These are phyloP conservation scores for Sarcoramphus papa DNA, from an alignment of 2,797 vertebrate genomes.

Conservation along the genomic window DNA sequence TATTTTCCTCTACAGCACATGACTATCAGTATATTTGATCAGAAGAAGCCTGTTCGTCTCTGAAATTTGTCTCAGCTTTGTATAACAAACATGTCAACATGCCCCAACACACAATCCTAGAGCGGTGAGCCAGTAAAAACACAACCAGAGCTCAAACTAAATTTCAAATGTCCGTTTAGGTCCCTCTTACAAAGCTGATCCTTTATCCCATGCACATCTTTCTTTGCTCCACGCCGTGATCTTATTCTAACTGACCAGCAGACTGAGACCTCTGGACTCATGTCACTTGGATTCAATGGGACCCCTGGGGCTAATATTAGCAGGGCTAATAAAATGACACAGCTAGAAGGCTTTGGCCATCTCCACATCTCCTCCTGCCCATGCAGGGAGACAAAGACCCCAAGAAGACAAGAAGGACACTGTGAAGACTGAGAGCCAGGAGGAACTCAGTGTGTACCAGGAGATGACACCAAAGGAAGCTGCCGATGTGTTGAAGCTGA, in stretches of 20 bases:
- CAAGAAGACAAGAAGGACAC: background rate
- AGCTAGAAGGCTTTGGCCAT: background rate
- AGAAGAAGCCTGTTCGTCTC: background rate
- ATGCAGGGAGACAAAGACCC: background rate
- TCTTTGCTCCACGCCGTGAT: fast-evolving
- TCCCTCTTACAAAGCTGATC: background rate
- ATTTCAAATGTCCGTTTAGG: fast-evolving
- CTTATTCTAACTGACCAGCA: too few species aligned
- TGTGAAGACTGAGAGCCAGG: background rate
- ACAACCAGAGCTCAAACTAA: background rate
- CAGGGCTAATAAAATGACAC: background rate
- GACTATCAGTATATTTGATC: background rate
- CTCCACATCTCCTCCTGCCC: background rate
- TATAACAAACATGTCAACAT: background rate
- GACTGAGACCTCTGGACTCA: background rate
- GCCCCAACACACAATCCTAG: background rate
- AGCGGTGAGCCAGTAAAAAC: background rate
- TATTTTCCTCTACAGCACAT: background rate
- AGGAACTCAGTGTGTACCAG: background rate
- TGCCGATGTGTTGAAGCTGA: background rate
- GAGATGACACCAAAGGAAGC: conserved; percentile 43
- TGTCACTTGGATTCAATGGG: fast-evolving
- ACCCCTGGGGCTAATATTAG: background rate
- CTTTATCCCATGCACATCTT: background rate
- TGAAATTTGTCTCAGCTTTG: background rate